Evolutionary conservation across 2,113 vertebrate species (phyloP), one percentile per base, ranked within the genome.

Genomic region (Ophthalmolycus amberensis): DNA sequence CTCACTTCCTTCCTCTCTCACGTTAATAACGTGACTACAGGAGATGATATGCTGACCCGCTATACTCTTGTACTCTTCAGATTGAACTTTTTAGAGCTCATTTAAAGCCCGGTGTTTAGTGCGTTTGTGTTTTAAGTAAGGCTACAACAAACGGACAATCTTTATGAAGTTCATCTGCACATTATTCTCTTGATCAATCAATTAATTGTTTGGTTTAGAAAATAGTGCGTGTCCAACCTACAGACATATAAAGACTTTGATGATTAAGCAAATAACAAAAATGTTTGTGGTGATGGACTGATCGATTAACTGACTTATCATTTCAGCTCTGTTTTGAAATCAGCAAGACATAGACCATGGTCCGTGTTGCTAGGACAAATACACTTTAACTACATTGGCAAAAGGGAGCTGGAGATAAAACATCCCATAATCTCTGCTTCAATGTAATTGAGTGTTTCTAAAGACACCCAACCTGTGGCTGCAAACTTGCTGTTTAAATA

Each of bases 1-100:
- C 71, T n/a, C 12, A 10, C 69, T 75, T 66, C 60, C 75, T 84
- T 67, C 66, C 42, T 42, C 27, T 48, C 65, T 44, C 32, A 77
- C 27, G 25, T 73, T 37, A 59, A n/a, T 54, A 54, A 59, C 15
- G 1, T 11, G 34, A 42, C 66, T 18, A 38, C 18, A 59, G 37
- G 52, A 32, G 32, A 71, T 18, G 10, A 65, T 34, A 44, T 10
- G 1, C 8, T 16, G 29, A 18, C 25, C 69, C 6, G 69, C 25
- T 32, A 15, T 16, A 22, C 34, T 50, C 34, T 50, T 3, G 8
- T 7, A 52, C 3, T 22, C 20, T 52, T 52, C 9, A 22, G 18
- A 52, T 27, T 29, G 29, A 71, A 32, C 29, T 16, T 16, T 25
- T 34, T 18, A 20, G 20, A 42, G 38, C 37, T 65, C 11, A 42